A percentile compares a stretch with the other conserved stretches of the same genome.
phyloP scores from a whole-genome alignment of 2,113 vertebrate genomes.

The Aspidoscelis tigris region DNA sequence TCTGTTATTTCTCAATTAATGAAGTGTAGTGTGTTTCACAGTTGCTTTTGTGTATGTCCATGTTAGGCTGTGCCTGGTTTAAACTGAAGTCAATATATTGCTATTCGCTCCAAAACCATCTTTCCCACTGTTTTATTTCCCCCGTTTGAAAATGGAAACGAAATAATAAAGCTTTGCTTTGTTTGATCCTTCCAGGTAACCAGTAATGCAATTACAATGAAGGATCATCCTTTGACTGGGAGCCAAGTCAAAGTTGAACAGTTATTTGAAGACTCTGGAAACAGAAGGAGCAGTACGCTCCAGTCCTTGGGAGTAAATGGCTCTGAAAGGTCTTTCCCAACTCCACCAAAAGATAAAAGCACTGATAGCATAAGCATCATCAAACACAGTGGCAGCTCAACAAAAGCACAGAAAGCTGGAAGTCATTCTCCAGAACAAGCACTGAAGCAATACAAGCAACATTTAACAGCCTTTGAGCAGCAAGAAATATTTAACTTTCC shows the following conservation, averaged over 20 bases:
- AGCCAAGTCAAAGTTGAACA: conserved; percentile 92
- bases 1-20: conserved; percentile 24
- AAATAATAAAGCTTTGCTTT: conserved; percentile 8
- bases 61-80: conserved; percentile 41
- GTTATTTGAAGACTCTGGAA: conserved; percentile 91
- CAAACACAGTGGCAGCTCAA: conserved; percentile 73
- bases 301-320: conserved; percentile 74
- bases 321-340: conserved; percentile 78
- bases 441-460: conserved; percentile 89
- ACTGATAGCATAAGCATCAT: conserved; percentile 78
- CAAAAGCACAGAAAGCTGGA: conserved; percentile 73
- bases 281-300: conserved; percentile 78
- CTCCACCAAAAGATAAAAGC: conserved; percentile 83
- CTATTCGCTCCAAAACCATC: neutral
- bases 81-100: neutral
- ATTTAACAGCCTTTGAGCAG: conserved; percentile 89
- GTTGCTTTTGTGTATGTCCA: conserved; percentile 20
- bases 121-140: conserved; percentile 20
- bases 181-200: conserved; percentile 65
- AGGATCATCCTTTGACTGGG: conserved; percentile 81
- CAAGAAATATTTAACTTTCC: conserved; percentile 89
- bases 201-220: conserved; percentile 80
- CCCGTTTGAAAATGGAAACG: neutral
- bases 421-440: conserved; percentile 90
- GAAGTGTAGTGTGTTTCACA: neutral